Percentiles rank a stretch among this genome's conserved stretches.
These are phyloP conservation scores for Cryptocephalus moraei DNA, from an alignment of 2,888 invertebrate genomes.

Conservation along the genomic window DNA sequence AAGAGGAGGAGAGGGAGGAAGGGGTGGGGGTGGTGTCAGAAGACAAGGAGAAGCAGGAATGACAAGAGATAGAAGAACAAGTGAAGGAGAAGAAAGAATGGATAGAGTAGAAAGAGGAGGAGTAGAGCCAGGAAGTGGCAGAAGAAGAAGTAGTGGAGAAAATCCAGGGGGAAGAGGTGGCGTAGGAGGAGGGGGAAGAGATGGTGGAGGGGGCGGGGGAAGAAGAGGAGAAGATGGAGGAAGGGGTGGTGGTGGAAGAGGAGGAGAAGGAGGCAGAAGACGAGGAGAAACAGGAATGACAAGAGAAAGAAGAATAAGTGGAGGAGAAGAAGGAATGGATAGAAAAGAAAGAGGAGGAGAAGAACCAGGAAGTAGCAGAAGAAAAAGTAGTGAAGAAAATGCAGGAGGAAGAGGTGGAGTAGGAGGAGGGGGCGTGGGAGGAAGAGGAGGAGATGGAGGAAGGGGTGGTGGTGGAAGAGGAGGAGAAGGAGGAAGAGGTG, in stretches of 20 bases:
- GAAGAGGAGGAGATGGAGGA: background rate
- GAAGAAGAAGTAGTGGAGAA: background rate
- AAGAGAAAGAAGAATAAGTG: too few species aligned
- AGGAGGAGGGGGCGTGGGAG: background rate
- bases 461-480: background rate
- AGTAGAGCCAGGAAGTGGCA: background rate
- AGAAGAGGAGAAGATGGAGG: background rate
- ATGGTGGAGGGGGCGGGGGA: background rate
- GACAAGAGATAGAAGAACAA: background rate
- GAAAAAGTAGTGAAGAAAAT: too few species aligned
- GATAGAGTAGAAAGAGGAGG: background rate
- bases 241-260: background rate
- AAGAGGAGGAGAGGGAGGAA: slow-evolving; percentile 1
- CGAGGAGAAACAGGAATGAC: too few species aligned
- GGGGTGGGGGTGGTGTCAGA: too few species aligned
- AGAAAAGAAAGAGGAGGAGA: too few species aligned
- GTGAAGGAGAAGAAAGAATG: background rate
- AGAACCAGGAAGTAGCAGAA: too few species aligned
- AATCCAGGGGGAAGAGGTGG: background rate
- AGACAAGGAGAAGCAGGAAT: too few species aligned
- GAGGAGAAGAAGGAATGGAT: too few species aligned
- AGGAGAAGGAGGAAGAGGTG: background rate
- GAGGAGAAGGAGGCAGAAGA: background rate
- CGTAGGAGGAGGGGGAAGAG: background rate
- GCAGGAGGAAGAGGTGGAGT: too few species aligned